phyloP scores from a whole-genome alignment of 2,113 vertebrate genomes.

The Phrynosoma platyrhinos region DNA sequence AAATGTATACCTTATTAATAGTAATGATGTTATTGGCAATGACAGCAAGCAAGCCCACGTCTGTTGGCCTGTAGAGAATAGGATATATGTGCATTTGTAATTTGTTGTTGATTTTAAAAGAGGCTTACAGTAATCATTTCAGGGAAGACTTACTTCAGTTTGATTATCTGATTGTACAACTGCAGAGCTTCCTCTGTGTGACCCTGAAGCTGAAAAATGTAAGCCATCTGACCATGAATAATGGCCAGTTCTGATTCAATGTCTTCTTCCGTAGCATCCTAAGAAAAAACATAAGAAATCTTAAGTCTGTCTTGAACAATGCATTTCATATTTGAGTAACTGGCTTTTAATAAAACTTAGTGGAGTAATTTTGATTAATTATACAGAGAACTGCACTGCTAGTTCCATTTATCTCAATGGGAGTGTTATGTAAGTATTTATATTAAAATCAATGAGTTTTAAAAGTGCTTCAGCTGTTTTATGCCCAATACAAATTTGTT shows the following conservation, averaged over 20 bases:
- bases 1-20: constrained; percentile 91
- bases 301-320: not conserved
- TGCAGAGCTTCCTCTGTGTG: constrained; percentile 93
- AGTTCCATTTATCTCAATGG: not conserved
- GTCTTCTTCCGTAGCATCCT: constrained; percentile 97
- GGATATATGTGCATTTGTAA: constrained; percentile 31
- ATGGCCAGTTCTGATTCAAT: constrained; percentile 93
- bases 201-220: constrained; percentile 92
- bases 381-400: not conserved
- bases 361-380: not conserved
- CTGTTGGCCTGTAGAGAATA: constrained; percentile 87
- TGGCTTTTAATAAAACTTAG: not conserved
- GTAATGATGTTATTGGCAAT: constrained; percentile 99
- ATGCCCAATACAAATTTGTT: not conserved
- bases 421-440: not conserved
- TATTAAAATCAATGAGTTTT: not conserved
- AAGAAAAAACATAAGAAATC: constrained; percentile 43
- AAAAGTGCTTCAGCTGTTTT: not conserved
- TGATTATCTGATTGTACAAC: constrained; percentile 99
- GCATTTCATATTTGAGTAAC: too few relatives aligned
- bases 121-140: not conserved
- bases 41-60: constrained; percentile 95
- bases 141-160: constrained; percentile 88
- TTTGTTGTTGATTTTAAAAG: constrained; percentile 85
- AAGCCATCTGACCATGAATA: constrained; percentile 99